Evolutionary conservation across 2,797 vertebrate species (phyloP).

Genomic region (Oophaga sylvatica): DNA sequence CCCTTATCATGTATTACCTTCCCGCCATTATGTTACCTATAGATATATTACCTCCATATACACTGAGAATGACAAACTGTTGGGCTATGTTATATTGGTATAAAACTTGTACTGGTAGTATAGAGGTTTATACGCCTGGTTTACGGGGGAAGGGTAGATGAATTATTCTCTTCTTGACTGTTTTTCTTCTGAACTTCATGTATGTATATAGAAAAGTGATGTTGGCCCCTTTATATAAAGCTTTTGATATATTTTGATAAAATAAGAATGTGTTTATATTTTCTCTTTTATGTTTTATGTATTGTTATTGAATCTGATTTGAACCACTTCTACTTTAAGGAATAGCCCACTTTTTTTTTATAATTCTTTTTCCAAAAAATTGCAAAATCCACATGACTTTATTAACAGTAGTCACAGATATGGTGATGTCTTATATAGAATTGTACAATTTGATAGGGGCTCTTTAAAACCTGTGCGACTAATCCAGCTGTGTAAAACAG

Average conservation of each 20-base stretch:
- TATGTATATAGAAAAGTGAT: not conserved
- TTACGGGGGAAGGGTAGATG: conserved; percentile 36
- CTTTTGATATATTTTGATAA: not conserved
- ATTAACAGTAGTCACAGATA: not conserved
- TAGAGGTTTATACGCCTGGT: not conserved
- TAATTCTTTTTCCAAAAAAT: not conserved
- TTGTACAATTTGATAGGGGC: not conserved
- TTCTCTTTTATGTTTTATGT: not conserved
- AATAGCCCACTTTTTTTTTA: not conserved
- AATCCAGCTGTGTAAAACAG: conserved; percentile 9
- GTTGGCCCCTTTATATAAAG: not conserved
- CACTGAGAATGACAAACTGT: not conserved
- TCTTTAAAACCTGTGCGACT: not conserved
- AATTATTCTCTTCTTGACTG: not conserved
- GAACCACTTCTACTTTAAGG: not conserved
- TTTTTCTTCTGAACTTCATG: conserved; percentile 42
- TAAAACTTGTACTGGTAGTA: not conserved
- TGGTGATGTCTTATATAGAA: no score
- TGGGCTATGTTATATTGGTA: not conserved
- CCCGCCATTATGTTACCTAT: not conserved
- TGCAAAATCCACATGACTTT: not conserved
- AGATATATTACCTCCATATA: not conserved
- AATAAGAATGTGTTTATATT: not conserved
- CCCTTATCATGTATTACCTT: not conserved
- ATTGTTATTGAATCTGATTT: not conserved